phyloP scores from a whole-genome alignment of 1,140 invertebrate genomes.

The Cherax destructor region DNA sequence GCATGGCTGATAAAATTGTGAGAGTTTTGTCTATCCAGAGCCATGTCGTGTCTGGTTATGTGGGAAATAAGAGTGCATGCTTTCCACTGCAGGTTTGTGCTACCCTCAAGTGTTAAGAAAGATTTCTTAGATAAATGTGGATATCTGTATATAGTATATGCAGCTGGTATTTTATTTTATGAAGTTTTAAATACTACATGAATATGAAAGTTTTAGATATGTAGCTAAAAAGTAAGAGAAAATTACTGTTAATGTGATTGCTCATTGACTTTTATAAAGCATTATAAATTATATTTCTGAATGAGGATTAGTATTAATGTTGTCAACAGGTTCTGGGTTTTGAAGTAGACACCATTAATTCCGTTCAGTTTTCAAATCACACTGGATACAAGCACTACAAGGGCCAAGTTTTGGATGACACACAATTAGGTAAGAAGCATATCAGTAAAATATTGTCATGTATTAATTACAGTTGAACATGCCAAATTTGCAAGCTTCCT shows the following conservation, averaged over 20 bases:
- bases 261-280: not conserved
- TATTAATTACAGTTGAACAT: too few species aligned
- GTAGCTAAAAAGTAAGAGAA: not conserved
- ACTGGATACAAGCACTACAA: conserved; percentile 90
- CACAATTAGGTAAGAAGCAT: conserved; percentile 82
- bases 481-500: too few species aligned
- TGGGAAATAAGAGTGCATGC: conserved; percentile 96
- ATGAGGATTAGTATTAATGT: not conserved
- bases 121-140: too few species aligned
- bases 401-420: conserved; percentile 90
- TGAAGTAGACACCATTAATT: conserved; percentile 97
- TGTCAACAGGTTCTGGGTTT: conserved; percentile 90
- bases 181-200: too few species aligned
- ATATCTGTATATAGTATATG: too few species aligned
- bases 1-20: conserved; percentile 22
- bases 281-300: not conserved
- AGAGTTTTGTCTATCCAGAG: conserved; percentile 96
- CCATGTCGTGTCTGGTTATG: conserved; percentile 97
- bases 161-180: too few species aligned
- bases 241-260: not conserved
- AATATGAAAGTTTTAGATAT: too few species aligned
- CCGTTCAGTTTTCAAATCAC: conserved; percentile 98
- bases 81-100: conserved; percentile 93
- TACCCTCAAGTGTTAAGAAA: not conserved
- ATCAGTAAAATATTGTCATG: not conserved